phyloP scores from a whole-genome alignment of 2,113 vertebrate species.

The Polypterus senegalus region DNA sequence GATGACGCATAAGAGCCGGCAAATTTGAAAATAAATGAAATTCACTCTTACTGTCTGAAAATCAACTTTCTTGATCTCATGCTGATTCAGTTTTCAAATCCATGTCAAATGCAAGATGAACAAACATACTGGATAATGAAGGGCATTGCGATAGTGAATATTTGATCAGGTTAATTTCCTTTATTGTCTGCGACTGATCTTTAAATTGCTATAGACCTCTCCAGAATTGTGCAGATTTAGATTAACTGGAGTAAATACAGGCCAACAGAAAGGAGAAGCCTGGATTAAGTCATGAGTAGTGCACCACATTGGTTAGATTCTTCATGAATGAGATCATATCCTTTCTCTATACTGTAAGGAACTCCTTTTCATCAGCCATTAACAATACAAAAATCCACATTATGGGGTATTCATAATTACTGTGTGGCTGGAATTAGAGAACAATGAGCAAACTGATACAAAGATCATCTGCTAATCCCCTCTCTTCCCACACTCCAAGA shows the following conservation, averaged over 20 bases:
- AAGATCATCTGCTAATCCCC: conserved; percentile 16
- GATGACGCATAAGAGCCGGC: neutral
- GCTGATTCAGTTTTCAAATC: too few species aligned
- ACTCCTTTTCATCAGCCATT: conserved; percentile 45
- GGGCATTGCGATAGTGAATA: conserved; percentile 14
- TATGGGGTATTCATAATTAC: conserved; percentile 30
- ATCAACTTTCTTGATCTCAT: too few species aligned
- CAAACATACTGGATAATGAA: too few species aligned
- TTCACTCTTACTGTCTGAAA: too few species aligned
- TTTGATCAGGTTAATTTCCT: conserved; percentile 46
- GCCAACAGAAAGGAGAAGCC: conserved; percentile 56
- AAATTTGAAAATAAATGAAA: too few species aligned
- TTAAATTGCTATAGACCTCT: conserved; percentile 17
- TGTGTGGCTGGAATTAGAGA: conserved; percentile 13
- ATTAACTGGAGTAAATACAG: too few species aligned
- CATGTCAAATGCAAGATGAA: too few species aligned
- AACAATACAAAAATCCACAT: conserved; percentile 33
- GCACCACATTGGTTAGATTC: conserved; percentile 80
- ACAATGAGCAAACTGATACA: conserved; percentile 18
- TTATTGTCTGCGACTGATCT: conserved; percentile 29
- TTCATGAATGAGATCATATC: conserved; percentile 81
- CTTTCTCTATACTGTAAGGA: conserved; percentile 66
- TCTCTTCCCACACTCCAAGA: fast-evolving
- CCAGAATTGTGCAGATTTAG: too few species aligned
- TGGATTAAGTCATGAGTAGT: conserved; percentile 68